These are phyloP conservation scores for Callinectes sapidus DNA, from an alignment of 2,888 invertebrate species.

Conservation along the genomic window DNA sequence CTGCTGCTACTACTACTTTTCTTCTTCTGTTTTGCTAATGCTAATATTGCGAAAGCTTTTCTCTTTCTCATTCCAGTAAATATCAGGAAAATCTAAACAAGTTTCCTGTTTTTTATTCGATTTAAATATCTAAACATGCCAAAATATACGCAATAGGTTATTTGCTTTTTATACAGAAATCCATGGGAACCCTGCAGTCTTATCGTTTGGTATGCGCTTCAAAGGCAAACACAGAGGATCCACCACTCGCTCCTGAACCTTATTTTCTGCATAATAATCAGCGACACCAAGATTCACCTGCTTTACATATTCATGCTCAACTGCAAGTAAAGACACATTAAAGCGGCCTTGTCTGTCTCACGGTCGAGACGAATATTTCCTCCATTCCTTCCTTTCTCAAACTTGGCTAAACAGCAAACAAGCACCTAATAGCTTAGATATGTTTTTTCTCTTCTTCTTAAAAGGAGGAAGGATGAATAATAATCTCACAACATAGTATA, in stretches of 20 bases:
- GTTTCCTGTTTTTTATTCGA: too few relatives aligned
- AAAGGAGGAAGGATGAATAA: too few relatives aligned
- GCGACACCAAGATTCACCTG: not conserved
- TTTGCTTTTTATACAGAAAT: not conserved
- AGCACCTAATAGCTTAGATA: not conserved
- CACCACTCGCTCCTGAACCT: not conserved
- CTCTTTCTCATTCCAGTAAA: not conserved
- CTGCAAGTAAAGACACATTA: not conserved
- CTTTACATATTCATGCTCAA: not conserved
- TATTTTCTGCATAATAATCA: not conserved
- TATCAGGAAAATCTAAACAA: not conserved
- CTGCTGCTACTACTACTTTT: not conserved
- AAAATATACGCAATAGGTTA: not conserved
- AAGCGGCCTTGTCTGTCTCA: not conserved
- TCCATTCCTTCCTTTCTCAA: not conserved
- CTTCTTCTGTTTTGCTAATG: not conserved
- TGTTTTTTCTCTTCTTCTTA: too few relatives aligned
- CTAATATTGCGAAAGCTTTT: not conserved
- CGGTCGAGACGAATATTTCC: not conserved
- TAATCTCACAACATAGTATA: too few relatives aligned
- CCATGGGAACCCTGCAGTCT: not conserved
- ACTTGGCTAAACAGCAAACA: not conserved
- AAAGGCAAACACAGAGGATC: not conserved
- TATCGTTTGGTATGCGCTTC: not conserved
- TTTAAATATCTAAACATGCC: not conserved